Evolutionary conservation across 2,797 vertebrate species (phyloP), one percentile per base, ranked within the genome.

Genomic region (Gambusia yucatana): DNA sequence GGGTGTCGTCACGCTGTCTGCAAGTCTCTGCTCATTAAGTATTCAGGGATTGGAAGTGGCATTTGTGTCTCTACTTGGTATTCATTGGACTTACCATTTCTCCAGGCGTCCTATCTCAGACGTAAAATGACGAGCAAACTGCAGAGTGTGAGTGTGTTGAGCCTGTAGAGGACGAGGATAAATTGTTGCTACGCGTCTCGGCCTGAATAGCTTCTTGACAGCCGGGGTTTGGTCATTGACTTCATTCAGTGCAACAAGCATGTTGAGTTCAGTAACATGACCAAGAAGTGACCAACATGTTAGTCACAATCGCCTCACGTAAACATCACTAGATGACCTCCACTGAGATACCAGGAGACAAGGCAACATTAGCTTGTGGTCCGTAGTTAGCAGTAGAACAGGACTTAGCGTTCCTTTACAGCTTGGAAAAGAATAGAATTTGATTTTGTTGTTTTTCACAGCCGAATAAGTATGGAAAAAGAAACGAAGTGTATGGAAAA

Each of bases 1-100:
- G 86, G 77, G 78, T 75, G 88, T 84, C 39, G 70, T 84, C 79
- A 50, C 50, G 25, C 63, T 30, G 86, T 84, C 89, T 90, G 83
- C 59, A 30, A 75, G 87, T 91, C 91, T 86, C 74, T 11, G 39
- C 44, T 65, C 10, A 86, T 90, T 87, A 82, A 70, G 80, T 71
- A 8, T 74, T 82, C 14, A 2, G 57, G 61, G 59, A 91, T 86
- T 81, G 78, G 80, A 90, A 77, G 86, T 84, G 87, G 74, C 77
- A 57, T 84, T 75, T 81, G 72, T 81, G 85, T 81, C 80, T 84
- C 81, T 67, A 33, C 69, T 91, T 69, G 73, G 55, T 78, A 74
- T 77, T 84, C 7, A 16, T 73, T 25, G 77, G 69, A 47, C 86
- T 90, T 71, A 81, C 44, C 55, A 14, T 82, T 82, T 86, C 61